Conservation (phyloP, 2,113 vertebrate genomes). For the Pachyramphus minor region DNA sequence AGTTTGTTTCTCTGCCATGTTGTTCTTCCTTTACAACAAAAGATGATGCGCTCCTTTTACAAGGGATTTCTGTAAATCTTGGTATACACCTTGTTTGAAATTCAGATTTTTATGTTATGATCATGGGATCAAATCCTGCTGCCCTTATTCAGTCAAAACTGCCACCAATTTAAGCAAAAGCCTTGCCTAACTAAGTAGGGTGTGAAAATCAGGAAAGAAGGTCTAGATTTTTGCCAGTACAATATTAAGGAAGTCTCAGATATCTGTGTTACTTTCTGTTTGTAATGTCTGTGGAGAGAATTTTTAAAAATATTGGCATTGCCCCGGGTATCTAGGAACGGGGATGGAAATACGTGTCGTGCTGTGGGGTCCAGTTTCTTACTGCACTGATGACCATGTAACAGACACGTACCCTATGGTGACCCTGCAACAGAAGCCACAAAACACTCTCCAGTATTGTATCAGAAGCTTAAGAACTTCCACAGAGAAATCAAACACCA, state of each 20-base stretch:
- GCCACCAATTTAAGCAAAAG: neutral
- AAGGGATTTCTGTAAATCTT: neutral
- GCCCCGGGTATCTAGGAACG: neutral
- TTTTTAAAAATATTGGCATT: neutral
- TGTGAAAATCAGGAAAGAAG: neutral
- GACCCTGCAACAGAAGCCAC: neutral
- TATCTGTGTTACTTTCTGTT: neutral
- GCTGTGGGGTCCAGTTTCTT: neutral
- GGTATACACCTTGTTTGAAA: neutral
- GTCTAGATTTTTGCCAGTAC: neutral
- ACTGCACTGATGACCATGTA: neutral
- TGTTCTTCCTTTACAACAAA: neutral
- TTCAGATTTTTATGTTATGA: neutral
- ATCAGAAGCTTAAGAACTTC: neutral
- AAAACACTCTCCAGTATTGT: neutral
- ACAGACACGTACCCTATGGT: neutral
- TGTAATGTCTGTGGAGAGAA: neutral
- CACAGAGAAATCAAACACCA: neutral
- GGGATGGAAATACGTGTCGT: neutral
- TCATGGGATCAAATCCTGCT: neutral
- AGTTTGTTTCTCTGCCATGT: neutral
- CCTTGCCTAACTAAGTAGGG: neutral
- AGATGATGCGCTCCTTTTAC: neutral
- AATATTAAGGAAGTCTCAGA: neutral
- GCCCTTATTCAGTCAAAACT: slow-evolving; percentile 31